Percentiles rank a stretch among this genome's conserved stretches.
These are phyloP conservation scores for Epinotia bilunana DNA, from an alignment of 2,888 invertebrate species.

Conservation along the genomic window DNA sequence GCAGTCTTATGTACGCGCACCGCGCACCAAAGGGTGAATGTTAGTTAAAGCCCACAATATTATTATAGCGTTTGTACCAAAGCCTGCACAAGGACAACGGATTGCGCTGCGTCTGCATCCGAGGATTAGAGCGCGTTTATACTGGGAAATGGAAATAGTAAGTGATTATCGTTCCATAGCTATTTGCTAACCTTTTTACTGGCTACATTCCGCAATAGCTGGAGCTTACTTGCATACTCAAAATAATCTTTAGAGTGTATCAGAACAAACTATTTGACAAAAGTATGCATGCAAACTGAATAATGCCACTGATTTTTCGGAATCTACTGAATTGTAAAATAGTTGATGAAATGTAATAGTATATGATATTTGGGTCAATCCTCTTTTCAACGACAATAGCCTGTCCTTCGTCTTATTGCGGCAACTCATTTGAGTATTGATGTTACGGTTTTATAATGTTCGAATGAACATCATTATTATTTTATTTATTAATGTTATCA, in stretches of 20 bases:
- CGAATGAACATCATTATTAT: no score
- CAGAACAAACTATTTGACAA: no score
- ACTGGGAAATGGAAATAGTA: not conserved
- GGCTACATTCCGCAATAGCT: not conserved
- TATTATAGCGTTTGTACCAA: not conserved
- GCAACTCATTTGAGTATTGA: not conserved
- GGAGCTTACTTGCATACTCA: not conserved
- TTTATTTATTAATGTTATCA: no score
- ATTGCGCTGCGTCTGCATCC: not conserved
- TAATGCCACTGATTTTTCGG: no score
- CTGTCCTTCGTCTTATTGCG: not conserved
- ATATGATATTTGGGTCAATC: no score
- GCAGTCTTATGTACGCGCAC: not conserved
- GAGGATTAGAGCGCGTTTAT: not conserved
- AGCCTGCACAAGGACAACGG: no score
- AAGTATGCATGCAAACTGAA: no score
- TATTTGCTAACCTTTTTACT: conserved; percentile 4
- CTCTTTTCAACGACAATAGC: not conserved
- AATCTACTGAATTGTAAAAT: no score
- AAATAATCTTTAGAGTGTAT: not conserved
- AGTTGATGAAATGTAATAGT: no score
- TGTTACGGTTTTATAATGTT: not conserved
- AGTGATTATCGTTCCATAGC: not conserved
- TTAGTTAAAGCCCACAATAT: not conserved
- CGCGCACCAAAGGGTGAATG: not conserved